Base-by-base conservation (phyloP, 2,888 invertebrate species). In the Trimorus sp. region DNA sequence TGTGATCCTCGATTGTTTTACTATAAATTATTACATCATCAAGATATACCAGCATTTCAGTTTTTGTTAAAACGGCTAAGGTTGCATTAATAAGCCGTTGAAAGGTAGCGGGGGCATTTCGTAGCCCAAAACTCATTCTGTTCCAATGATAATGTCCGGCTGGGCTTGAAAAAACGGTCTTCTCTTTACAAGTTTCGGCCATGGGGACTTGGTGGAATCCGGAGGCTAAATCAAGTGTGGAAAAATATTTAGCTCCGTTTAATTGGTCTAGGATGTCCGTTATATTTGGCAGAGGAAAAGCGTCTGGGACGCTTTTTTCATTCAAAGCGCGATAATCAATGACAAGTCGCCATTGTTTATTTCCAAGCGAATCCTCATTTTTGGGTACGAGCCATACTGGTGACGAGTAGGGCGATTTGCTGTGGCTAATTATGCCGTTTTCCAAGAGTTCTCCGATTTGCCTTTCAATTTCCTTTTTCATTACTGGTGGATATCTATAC, bases 31-130 rank as follows among this genome's bases (percentile, higher is more conserved):
- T 51, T 14, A 51, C 15, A 14, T 51, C 49, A 9, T 51, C 49
- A 14, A 51, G 7, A 14, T 51, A 51, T 12, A 14, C 49, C n/a
- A 51, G 6, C 45, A 45, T 45, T 45, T 45, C 45, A 12, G 3
- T 2, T 45, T 45, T 7, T 45, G 9, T 9, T 6, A 45, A 12
- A 12, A 2, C 45, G 12, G 45, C 9, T 45, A 45, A 12, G 1
- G 12, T 12, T 9, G 11, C 11, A 14, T 51, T 51, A 1, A 51
- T 51, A 12, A 51, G 14, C 1, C 49, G 12, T 14, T 51, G 49
- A 14, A 51, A 51, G 7, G 49, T 51, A 12, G 49, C 49, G 49
- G 49, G 49, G 7, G 49, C 49, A 51, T 51, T 51, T 14, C 49
- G 49, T 14, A 51, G n/a, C 1, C 49, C 49, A 51, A 51, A 51